Conservation (phyloP, 1,140 invertebrate species). For the Cyrtorhinus lividipennis region DNA sequence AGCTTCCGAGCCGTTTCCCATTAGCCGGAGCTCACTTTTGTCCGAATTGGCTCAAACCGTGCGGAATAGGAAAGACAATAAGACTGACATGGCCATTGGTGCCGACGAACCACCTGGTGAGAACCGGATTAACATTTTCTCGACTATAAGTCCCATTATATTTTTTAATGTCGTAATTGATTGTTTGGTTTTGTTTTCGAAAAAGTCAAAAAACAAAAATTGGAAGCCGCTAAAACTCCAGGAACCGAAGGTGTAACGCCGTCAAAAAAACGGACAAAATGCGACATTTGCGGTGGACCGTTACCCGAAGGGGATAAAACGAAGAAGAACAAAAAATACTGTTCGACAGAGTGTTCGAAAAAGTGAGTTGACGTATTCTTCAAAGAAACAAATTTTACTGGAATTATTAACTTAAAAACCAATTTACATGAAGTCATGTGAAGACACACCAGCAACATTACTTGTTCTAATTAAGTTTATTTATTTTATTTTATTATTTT, state of each 20-base stretch:
- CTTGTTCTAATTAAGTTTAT: neutral
- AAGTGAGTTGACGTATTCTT: conserved; percentile 21
- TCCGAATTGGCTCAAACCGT: conserved; percentile 32
- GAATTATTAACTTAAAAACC: too few relatives aligned
- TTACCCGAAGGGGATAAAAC: conserved; percentile 52
- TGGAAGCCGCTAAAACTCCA: conserved; percentile 14
- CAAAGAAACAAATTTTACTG: too few relatives aligned
- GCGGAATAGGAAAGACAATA: conserved; percentile 33
- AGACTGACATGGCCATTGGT: conserved; percentile 29
- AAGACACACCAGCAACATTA: too few relatives aligned
- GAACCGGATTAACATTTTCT: neutral
- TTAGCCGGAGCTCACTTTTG: conserved; percentile 44
- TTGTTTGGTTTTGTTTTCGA: conserved; percentile 26
- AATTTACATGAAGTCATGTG: too few relatives aligned
- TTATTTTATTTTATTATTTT: neutral
- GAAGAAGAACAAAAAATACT: conserved; percentile 62
- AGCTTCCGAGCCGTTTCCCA: conserved; percentile 61
- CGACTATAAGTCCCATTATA: neutral
- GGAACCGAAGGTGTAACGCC: conserved; percentile 18
- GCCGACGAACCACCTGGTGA: conserved; percentile 60
- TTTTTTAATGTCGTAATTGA: neutral
- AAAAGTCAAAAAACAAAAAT: conserved; percentile 23
- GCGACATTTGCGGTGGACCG: conserved; percentile 59
- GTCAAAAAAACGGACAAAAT: conserved; percentile 42
- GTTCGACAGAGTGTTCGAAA: conserved; percentile 59